Percentiles rank a stretch among this genome's conserved stretches.
Evolutionary conservation across 2,113 vertebrate species (phyloP).

Genomic region (Glaucomys volans): DNA sequence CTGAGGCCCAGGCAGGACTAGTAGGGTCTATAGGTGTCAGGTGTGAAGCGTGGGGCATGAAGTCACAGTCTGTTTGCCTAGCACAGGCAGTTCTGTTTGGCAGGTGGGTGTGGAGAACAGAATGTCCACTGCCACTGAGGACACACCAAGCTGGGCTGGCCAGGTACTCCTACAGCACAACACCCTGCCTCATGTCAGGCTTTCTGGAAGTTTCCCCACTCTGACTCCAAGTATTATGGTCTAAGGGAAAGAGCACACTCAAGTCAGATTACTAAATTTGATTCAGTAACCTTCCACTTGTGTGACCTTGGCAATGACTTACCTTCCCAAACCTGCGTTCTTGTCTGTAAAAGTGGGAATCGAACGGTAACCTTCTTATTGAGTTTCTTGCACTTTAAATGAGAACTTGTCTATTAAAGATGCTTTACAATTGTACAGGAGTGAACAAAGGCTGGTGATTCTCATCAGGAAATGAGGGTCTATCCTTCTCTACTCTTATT

Average conservation of each 20-base stretch:
- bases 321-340: background rate
- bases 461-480: background rate
- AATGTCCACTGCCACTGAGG: background rate
- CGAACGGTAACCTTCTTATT: background rate
- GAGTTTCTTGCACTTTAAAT: background rate
- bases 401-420: background rate
- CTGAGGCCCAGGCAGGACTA: background rate
- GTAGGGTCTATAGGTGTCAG: background rate
- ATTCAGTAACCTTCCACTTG: background rate
- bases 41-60: background rate
- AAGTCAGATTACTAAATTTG: background rate
- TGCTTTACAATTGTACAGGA: background rate
- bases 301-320: background rate
- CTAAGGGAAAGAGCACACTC: background rate
- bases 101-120: slow-evolving; percentile 57
- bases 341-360: background rate
- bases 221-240: background rate
- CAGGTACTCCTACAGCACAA: background rate
- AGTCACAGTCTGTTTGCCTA: slow-evolving; percentile 37
- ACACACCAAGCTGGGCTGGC: background rate
- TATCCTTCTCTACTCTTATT: background rate
- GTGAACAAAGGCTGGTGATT: background rate
- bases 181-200: background rate
- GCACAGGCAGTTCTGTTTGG: slow-evolving; percentile 14
- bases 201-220: background rate